These are phyloP conservation scores for Himalopsyche kuldschensis DNA, from an alignment of 2,888 invertebrate genomes.

Conservation along the genomic window DNA sequence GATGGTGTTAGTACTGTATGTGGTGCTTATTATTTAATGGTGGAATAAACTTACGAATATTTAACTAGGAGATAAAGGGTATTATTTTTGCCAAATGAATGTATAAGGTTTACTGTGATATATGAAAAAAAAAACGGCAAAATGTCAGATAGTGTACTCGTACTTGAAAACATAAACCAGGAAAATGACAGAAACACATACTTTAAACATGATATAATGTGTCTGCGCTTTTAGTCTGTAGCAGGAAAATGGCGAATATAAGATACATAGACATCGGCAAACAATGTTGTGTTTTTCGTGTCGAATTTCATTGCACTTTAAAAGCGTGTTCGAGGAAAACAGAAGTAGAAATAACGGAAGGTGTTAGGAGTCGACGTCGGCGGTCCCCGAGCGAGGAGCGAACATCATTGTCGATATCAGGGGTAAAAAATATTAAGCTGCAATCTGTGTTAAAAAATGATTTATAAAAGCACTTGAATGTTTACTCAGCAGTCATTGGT, in stretches of 20 bases:
- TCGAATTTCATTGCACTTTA: constrained; percentile 3
- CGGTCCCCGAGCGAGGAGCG: constrained; percentile 5
- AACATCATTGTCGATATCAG: neutral
- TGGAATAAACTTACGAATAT: too few relatives aligned
- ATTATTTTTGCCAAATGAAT: neutral
- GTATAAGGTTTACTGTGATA: neutral
- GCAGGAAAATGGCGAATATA: neutral
- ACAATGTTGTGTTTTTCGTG: constrained; percentile 1
- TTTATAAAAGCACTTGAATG: too few relatives aligned
- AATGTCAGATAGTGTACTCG: neutral
- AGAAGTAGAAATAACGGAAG: constrained; percentile 19
- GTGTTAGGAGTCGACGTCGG: constrained; percentile 17
- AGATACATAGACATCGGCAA: neutral
- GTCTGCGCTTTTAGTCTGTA: neutral
- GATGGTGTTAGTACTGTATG: too few relatives aligned
- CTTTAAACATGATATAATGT: neutral
- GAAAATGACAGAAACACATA: neutral
- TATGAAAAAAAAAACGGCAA: neutral
- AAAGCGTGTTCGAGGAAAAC: constrained; percentile 15
- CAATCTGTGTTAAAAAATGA: too few relatives aligned
- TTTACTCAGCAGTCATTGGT: too few relatives aligned
- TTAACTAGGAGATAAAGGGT: too few relatives aligned
- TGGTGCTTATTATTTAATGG: too few relatives aligned
- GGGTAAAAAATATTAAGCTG: neutral
- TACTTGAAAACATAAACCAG: neutral